A percentile compares a stretch with the other conserved stretches of the same genome.
These are phyloP conservation scores for Sesia apiformis DNA, from an alignment of 2,888 invertebrate genomes.

Conservation along the genomic window DNA sequence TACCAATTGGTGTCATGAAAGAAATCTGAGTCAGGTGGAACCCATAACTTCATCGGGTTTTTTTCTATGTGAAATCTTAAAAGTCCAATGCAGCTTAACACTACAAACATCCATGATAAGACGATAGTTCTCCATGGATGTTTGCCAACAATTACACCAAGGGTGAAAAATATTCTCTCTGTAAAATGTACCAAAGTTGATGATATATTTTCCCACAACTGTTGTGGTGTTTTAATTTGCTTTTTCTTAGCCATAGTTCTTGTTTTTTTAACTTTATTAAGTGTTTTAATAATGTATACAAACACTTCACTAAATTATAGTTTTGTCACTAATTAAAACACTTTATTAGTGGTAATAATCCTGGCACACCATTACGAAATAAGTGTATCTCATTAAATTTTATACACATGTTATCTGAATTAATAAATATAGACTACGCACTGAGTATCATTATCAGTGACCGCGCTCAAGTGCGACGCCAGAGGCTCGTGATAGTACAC, in stretches of 20 bases:
- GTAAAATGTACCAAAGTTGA: slow-evolving; percentile 56
- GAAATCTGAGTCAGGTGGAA: slow-evolving; percentile 82
- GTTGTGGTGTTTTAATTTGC: slow-evolving; percentile 44
- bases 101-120: slow-evolving; percentile 69
- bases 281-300: neutral
- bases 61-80: slow-evolving; percentile 81
- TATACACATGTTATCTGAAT: too few relatives aligned
- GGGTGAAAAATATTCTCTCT: slow-evolving; percentile 64
- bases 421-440: too few relatives aligned
- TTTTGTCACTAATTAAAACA: neutral
- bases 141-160: slow-evolving; percentile 76
- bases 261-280: neutral
- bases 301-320: neutral
- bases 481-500: neutral
- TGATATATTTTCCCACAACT: slow-evolving; percentile 55
- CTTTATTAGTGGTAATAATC: too few relatives aligned
- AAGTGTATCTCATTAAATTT: too few relatives aligned
- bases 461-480: neutral
- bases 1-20: slow-evolving; percentile 82
- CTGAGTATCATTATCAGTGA: neutral
- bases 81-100: slow-evolving; percentile 76
- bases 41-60: slow-evolving; percentile 84
- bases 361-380: too few relatives aligned
- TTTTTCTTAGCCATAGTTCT: slow-evolving; percentile 41
- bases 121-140: slow-evolving; percentile 77